Conservation (phyloP, 2,797 vertebrate species). For the Rhinoraja longicauda region DNA sequence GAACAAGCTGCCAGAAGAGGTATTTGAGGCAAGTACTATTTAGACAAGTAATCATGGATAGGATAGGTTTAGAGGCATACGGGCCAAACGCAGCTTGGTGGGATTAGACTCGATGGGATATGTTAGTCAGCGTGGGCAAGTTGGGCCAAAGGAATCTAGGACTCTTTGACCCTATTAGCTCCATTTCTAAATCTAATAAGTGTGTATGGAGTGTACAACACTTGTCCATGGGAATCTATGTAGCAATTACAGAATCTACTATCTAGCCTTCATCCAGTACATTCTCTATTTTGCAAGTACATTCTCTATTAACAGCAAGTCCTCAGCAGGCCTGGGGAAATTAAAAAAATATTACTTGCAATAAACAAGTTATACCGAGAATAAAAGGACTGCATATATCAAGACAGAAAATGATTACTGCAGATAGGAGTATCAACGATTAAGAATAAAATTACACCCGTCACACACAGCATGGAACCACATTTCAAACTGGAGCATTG, state of each 20-base stretch:
- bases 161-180: too few species aligned
- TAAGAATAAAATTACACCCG: not conserved
- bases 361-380: not conserved
- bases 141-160: too few species aligned
- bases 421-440: not conserved
- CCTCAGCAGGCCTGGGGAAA: not conserved
- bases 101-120: too few species aligned
- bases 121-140: too few species aligned
- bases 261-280: not conserved
- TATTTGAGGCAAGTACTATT: too few species aligned
- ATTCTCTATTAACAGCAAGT: not conserved
- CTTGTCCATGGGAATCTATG: not conserved
- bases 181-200: not conserved
- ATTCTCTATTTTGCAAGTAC: not conserved
- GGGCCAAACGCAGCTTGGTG: too few species aligned
- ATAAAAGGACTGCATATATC: not conserved
- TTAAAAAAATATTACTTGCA: not conserved
- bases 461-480: not conserved
- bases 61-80: too few species aligned
- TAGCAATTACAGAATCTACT: not conserved
- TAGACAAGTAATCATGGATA: too few species aligned
- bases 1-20: too few species aligned
- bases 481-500: not conserved
- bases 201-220: not conserved
- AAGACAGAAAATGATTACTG: not conserved